These are phyloP conservation scores for Drosophila differens DNA, from an alignment of 2,888 invertebrate genomes.

Conservation along the genomic window DNA sequence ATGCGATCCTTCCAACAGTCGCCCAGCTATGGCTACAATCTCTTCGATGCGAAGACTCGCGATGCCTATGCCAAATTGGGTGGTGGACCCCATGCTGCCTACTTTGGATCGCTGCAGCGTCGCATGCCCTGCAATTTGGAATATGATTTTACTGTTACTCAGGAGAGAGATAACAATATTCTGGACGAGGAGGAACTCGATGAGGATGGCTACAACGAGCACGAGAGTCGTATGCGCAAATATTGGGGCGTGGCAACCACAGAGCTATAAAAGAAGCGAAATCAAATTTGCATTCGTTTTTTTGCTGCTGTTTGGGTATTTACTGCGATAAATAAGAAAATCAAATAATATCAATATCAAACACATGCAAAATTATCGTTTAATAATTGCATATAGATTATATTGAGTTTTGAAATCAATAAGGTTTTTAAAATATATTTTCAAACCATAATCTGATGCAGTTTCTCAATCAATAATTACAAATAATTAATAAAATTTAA, in stretches of 20 bases:
- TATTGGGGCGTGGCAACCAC: slow-evolving; percentile 97
- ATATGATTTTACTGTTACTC: slow-evolving; percentile 93
- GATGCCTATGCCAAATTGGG: slow-evolving; percentile 67
- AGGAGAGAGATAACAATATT: slow-evolving; percentile 90
- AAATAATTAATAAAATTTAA: background rate
- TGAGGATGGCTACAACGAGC: slow-evolving; percentile 90
- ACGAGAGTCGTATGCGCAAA: slow-evolving; percentile 94
- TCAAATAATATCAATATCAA: background rate
- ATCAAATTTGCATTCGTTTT: background rate
- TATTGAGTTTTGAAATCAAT: background rate
- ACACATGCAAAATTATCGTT: background rate
- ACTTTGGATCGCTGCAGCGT: slow-evolving; percentile 93
- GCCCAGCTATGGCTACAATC: slow-evolving; percentile 82
- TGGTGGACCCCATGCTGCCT: slow-evolving; percentile 93
- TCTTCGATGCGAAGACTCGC: slow-evolving; percentile 72
- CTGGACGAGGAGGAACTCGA: slow-evolving; percentile 83
- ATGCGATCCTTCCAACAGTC: slow-evolving; percentile 91
- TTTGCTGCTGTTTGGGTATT: slow-evolving; percentile 4
- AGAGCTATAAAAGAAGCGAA: slow-evolving; percentile 87
- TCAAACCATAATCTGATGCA: background rate
- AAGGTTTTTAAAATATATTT: background rate
- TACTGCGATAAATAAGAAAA: background rate
- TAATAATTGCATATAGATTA: background rate
- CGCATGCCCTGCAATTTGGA: slow-evolving; percentile 94
- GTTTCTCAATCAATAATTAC: background rate